phyloP scores from a whole-genome alignment of 1,140 invertebrate genomes.

The Heliconius himera region DNA sequence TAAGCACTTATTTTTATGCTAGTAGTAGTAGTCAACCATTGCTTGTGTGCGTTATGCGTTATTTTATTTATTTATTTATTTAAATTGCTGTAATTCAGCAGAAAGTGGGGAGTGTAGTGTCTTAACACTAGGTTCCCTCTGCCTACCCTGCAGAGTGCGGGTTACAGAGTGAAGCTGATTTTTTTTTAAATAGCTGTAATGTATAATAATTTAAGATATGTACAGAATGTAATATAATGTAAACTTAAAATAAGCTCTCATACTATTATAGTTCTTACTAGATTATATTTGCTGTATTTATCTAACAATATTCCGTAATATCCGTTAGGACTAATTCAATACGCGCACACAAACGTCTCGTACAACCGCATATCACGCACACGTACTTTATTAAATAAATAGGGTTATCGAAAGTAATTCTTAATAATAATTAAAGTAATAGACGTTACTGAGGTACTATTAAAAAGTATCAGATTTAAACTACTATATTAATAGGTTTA shows the following conservation, averaged over 20 bases:
- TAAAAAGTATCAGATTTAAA: neutral
- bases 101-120: no score
- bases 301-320: conserved; percentile 77
- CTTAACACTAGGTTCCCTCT: no score
- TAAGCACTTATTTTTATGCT: neutral
- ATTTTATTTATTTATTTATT: no score
- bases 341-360: conserved; percentile 53
- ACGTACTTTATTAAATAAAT: conserved; percentile 40
- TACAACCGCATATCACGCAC: conserved; percentile 47
- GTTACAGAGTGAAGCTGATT: no score
- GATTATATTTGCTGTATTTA: conserved; percentile 65
- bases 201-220: neutral
- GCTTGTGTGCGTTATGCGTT: neutral
- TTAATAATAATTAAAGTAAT: neutral
- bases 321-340: conserved; percentile 77
- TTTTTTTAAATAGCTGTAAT: neutral
- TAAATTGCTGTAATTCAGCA: neutral
- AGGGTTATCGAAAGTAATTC: conserved; percentile 36
- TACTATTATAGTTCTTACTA: conserved; percentile 42
- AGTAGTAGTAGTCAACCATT: neutral
- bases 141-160: no score
- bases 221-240: neutral
- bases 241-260: conserved; percentile 4
- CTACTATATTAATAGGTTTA: neutral
- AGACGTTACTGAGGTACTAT: neutral